A percentile compares a stretch with the other conserved stretches of the same genome.
Evolutionary conservation across 2,888 invertebrate genomes (phyloP).

Genomic region (Drosophila dives): DNA sequence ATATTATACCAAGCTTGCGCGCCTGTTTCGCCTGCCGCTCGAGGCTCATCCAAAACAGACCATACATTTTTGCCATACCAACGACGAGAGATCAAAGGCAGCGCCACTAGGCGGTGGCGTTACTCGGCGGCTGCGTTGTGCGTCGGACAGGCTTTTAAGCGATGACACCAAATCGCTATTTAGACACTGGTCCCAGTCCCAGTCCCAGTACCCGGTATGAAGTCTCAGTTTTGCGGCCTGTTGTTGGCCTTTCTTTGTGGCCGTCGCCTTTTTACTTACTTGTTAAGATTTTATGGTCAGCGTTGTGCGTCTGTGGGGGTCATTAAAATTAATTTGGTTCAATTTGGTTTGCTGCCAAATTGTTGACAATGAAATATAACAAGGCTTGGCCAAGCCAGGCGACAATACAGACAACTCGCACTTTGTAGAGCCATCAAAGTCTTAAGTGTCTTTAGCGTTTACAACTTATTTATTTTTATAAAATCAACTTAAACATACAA

Average conservation of each 20-base stretch:
- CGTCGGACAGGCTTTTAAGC: conserved; percentile 84
- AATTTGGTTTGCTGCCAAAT: conserved; percentile 84
- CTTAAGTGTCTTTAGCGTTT: conserved; percentile 57
- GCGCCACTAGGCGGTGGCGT: conserved; percentile 77
- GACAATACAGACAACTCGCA: conserved; percentile 15
- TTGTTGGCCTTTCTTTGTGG: conserved; percentile 33
- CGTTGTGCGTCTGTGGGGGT: conserved; percentile 70
- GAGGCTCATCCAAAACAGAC: conserved; percentile 24
- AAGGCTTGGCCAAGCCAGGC: conserved; percentile 43
- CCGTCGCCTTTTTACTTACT: conserved; percentile 48
- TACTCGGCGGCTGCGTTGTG: conserved; percentile 67
- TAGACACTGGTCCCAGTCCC: conserved; percentile 69
- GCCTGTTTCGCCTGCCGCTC: conserved; percentile 40
- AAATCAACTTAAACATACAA: conserved; percentile 57
- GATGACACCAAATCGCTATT: conserved; percentile 85
- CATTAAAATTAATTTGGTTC: conserved; percentile 85
- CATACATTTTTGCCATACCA: conserved; percentile 75
- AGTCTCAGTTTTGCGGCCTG: conserved; percentile 9
- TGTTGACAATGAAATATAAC: conserved; percentile 83
- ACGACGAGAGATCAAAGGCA: conserved; percentile 71
- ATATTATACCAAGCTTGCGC: conserved; percentile 62
- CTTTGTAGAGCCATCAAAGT: conserved; percentile 72
- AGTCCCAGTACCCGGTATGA: conserved; percentile 18
- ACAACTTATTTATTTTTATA: conserved; percentile 72
- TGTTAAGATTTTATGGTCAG: conserved; percentile 67